These are phyloP conservation scores for Bubo bubo DNA, from an alignment of 2,113 vertebrate species.

Conservation along the genomic window DNA sequence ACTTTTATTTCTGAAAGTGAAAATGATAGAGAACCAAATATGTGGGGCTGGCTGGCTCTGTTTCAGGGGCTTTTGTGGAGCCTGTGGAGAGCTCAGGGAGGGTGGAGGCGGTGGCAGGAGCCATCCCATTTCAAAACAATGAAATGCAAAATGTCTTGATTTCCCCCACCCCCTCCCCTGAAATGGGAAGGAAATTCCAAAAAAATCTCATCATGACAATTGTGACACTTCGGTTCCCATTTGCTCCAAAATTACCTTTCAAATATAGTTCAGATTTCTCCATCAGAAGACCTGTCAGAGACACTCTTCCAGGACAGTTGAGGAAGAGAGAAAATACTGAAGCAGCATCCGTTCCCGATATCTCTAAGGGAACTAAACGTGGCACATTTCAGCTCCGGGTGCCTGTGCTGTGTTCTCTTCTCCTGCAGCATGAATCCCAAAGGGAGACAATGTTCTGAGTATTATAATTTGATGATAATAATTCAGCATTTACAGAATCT, in stretches of 20 bases:
- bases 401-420: constrained; percentile 6
- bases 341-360: neutral
- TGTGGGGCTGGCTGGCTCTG: accelerated
- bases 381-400: neutral
- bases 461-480: constrained; percentile 67
- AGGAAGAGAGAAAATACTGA: neutral
- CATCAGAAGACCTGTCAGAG: constrained; percentile 30
- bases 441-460: constrained; percentile 61
- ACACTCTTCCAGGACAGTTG: constrained; percentile 27
- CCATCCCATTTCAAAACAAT: neutral
- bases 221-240: constrained; percentile 35
- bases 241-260: constrained; percentile 41
- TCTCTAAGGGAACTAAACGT: neutral
- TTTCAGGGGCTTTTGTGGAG: neutral
- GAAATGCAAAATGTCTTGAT: neutral
- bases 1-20: neutral
- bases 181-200: constrained; percentile 6
- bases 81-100: neutral
- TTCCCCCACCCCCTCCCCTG: neutral
- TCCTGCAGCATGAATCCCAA: constrained; percentile 49
- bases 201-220: neutral
- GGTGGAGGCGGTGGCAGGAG: accelerated
- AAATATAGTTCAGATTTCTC: constrained; percentile 9
- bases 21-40: neutral
- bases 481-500: constrained; percentile 64